Percentiles rank a stretch among this genome's conserved stretches.
phyloP scores from a whole-genome alignment of 2,888 invertebrate species.

The Alsophila aescularia region DNA sequence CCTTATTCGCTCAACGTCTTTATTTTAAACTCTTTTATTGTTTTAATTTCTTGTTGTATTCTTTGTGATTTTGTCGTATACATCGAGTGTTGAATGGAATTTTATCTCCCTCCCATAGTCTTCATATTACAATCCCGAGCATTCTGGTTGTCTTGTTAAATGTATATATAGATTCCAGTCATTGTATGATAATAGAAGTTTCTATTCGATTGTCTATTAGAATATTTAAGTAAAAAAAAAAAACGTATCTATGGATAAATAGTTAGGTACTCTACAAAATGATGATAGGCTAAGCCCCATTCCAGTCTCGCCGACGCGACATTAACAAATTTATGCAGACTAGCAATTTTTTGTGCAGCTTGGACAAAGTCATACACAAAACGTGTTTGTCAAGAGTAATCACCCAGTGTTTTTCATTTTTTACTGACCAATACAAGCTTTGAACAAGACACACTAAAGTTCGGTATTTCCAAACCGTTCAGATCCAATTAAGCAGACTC shows the following conservation, averaged over 20 bases:
- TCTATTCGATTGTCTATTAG: too few species aligned
- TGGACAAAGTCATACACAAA: conserved; percentile 3
- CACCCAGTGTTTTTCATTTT: conserved; percentile 3
- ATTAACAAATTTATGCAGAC: too few species aligned
- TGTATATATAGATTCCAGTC: too few species aligned
- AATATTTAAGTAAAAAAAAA: too few species aligned
- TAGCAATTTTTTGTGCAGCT: background rate
- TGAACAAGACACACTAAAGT: conserved; percentile 23
- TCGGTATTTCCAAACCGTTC: conserved; percentile 46
- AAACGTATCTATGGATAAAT: too few species aligned
- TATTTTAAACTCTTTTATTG: conserved; percentile 10
- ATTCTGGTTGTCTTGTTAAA: too few species aligned
- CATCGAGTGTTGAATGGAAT: too few species aligned
- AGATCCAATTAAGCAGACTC: conserved; percentile 41
- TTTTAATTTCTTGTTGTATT: conserved; percentile 8
- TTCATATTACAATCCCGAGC: too few species aligned
- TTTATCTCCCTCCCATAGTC: too few species aligned
- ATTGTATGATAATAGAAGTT: too few species aligned
- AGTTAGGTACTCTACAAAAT: too few species aligned
- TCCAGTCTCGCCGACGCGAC: background rate
- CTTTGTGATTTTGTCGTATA: background rate
- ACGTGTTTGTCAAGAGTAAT: conserved; percentile 3
- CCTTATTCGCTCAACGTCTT: conserved; percentile 20
- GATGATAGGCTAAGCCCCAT: too few species aligned
- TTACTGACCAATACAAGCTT: conserved; percentile 5